Evolutionary conservation across 2,113 vertebrate species (phyloP).

Genomic region (Dipodomys ordii): DNA sequence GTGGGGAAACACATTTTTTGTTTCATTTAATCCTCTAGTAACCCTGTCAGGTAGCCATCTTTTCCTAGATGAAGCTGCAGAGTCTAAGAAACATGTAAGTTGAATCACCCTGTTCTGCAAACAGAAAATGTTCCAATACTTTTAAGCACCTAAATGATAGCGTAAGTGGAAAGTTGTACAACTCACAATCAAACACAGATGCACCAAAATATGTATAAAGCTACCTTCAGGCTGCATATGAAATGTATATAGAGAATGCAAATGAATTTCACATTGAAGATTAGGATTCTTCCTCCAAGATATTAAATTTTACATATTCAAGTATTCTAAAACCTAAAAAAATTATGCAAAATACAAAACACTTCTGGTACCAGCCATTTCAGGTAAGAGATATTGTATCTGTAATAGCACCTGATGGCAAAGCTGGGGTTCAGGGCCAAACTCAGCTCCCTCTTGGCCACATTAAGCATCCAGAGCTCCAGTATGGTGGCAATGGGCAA

Average conservation of each 20-base stretch:
- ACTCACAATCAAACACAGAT: not conserved
- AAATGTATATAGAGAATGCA: not conserved
- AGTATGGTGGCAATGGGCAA: not conserved
- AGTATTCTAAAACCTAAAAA: not conserved
- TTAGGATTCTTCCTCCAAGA: not conserved
- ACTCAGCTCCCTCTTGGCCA: not conserved
- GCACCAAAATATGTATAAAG: not conserved
- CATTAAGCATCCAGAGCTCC: not conserved
- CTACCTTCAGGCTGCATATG: not conserved
- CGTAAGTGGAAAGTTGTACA: not conserved
- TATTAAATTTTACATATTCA: not conserved
- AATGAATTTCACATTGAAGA: not conserved
- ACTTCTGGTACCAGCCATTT: not conserved
- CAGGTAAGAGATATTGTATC: not conserved
- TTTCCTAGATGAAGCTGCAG: not conserved
- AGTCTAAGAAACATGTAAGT: not conserved
- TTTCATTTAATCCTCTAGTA: conserved; percentile 26
- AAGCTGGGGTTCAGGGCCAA: not conserved
- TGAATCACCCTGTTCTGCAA: not conserved
- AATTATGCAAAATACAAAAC: not conserved
- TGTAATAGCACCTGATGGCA: not conserved
- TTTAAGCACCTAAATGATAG: not conserved
- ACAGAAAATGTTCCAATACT: not conserved
- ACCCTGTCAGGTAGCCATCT: not conserved
- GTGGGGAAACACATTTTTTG: conserved; percentile 32